These are phyloP conservation scores for Drosophila meridionalis DNA, from an alignment of 2,888 invertebrate species.

Conservation along the genomic window DNA sequence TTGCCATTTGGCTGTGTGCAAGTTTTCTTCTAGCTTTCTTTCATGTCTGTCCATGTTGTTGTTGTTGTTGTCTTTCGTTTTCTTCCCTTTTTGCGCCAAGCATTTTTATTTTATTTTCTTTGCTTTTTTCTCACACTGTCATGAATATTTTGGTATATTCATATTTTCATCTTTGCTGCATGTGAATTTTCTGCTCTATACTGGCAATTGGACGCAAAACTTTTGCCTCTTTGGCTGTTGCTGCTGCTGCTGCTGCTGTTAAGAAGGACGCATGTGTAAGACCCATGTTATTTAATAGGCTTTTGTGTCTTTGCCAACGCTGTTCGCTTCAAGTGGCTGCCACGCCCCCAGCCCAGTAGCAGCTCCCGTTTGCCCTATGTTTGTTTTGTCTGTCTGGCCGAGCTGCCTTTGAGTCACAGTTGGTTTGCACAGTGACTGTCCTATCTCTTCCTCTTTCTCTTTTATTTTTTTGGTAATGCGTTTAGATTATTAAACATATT, in stretches of 20 bases:
- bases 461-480: slow-evolving; percentile 61
- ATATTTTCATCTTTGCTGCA: slow-evolving; percentile 69
- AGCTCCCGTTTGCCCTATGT: slow-evolving; percentile 30
- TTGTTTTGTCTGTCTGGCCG: slow-evolving; percentile 54
- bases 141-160: slow-evolving; percentile 69
- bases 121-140: slow-evolving; percentile 27
- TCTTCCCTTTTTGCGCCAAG: slow-evolving; percentile 11
- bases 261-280: slow-evolving; percentile 67
- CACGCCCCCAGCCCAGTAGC: slow-evolving; percentile 9
- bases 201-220: slow-evolving; percentile 72
- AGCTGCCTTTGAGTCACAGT: slow-evolving; percentile 45
- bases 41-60: slow-evolving; percentile 28
- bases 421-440: slow-evolving; percentile 45
- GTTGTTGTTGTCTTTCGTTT: slow-evolving; percentile 7
- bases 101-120: slow-evolving; percentile 12
- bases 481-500: slow-evolving; percentile 80
- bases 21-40: slow-evolving; percentile 58
- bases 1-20: slow-evolving; percentile 69
- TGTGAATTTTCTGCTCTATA: slow-evolving; percentile 50
- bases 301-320: slow-evolving; percentile 60
- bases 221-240: slow-evolving; percentile 39
- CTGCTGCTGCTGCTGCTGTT: slow-evolving; percentile 5
- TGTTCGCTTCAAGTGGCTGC: slow-evolving; percentile 38
- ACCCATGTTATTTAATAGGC: slow-evolving; percentile 78
- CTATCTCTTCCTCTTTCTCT: neutral